Base-by-base conservation (phyloP, 2,888 invertebrate genomes). In the Pristionchus arcanus region DNA sequence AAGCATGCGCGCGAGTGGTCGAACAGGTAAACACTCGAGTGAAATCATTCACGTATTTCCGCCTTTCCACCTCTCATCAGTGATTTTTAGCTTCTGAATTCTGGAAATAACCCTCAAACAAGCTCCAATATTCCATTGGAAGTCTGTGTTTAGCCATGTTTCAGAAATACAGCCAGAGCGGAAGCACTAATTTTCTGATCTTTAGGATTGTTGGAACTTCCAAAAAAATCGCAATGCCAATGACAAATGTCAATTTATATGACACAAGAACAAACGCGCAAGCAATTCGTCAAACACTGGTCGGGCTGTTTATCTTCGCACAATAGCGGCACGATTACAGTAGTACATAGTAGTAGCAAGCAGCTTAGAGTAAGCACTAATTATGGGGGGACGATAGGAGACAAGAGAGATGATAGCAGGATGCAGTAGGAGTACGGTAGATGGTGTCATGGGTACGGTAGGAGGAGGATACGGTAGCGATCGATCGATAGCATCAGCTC, bases 241-340 rank as follows among this genome's bases (percentile, higher is more conserved):
- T 28, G 68, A 68, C 68, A n/a, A 68, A n/a, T 28, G 68, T 68
- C 28, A 37, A 74, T 74, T 74, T 74, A 74, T 68, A 68, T 74
- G 71, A 74, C 71, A 74, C 71, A 68, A n/a, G 34, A 74, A 74
- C 9, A 25, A 74, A 15, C 21, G 7, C n/a, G 42, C 37, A 42
- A 49, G 9, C 15, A 3, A 55, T 21, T 15, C 15, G 5, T 77
- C 77, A 77, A 49, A 77, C 37, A 77, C 77, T 77, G 37, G 49
- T n/a, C 77, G 77, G 25, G 77, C 37, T 25, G 55, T 77, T 77
- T 77, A 77, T 77, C 74, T 7, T 25, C 25, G 77, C 77, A 49
- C 34, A 34, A 25, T 13, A n/a, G 66, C 13, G 66, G 66, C 71
- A 71, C 71, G 71, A 25, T 42, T 74, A 74, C 74, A 34, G 74